Evolutionary conservation across 2,797 vertebrate genomes (phyloP), one percentile per base, ranked within the genome.

Genomic region (Tauraco hartlaubi): DNA sequence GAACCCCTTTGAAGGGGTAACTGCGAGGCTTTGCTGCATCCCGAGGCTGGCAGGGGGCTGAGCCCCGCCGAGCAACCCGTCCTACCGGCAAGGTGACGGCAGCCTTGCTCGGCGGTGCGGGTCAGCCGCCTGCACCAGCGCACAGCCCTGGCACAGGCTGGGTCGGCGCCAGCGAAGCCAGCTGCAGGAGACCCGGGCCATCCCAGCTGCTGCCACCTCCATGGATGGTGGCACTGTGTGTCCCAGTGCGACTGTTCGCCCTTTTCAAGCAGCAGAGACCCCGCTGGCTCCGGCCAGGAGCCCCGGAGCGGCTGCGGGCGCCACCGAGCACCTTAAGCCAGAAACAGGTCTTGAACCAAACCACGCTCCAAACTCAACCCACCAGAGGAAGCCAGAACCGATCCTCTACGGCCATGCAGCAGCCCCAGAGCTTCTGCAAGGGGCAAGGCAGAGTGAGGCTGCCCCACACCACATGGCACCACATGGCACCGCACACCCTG

Each of bases 1-100:
- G 39, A 39, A 39, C 39, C 39, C 79, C 90, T 97, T 86, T 92
- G 96, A 96, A 97, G 92, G 87, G 88, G 82, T 51, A 90, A 43
- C 85, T 37, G 61, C 4, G 10, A 51, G 72, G 92, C 8, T 77
- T 9, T 48, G 68, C 76, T 25, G 28, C 10, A 1, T 12, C n/a
- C 58, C 43, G 0, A 3, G 28, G 63, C 67, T 22, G 79, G 90
- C 5, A 1, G 87, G 77, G 80, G 74, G 79, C 63, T 7, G 75
- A 90, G 62, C 12, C 74, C 62, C 39, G 4, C 0, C 0, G 5
- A 25, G 63, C 5, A 9, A 35, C 43, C 58, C 6, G 41, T 43
- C 29, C 62, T 19, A 8, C 41, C 4, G 5, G 35, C 2, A 5
- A 20, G 29, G 25, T 0, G 31, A 13, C 18, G 1, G 75, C 54